phyloP scores from a whole-genome alignment of 2,888 invertebrate species.

The Zygaena filipendulae region DNA sequence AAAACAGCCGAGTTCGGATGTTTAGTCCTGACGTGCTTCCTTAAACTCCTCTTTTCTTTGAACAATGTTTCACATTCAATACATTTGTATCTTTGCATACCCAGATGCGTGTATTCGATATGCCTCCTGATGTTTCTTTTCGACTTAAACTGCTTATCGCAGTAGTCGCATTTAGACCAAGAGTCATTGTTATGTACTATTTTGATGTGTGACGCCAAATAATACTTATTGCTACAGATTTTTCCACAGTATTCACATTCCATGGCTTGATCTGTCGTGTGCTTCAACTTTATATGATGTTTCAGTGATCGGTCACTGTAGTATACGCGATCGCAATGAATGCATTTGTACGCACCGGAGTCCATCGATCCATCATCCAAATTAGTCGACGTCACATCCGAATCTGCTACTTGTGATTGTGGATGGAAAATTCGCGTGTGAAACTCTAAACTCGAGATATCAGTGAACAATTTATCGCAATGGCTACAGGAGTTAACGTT shows the following conservation, averaged over 20 bases:
- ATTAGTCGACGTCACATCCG: slow-evolving; percentile 32
- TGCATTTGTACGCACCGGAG: slow-evolving; percentile 29
- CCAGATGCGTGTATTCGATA: slow-evolving; percentile 47
- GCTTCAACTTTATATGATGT: slow-evolving; percentile 47
- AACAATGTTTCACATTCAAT: slow-evolving; percentile 48
- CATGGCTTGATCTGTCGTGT: slow-evolving; percentile 33
- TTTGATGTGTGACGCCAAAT: slow-evolving; percentile 44
- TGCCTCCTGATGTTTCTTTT: slow-evolving; percentile 46
- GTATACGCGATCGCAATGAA: slow-evolving; percentile 35
- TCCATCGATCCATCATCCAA: slow-evolving; percentile 21
- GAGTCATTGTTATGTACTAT: slow-evolving; percentile 37
- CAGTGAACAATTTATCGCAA: slow-evolving; percentile 49
- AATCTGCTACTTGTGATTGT: slow-evolving; percentile 38
- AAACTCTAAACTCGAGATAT: slow-evolving; percentile 41
- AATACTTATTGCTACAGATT: slow-evolving; percentile 46
- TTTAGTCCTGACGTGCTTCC: slow-evolving; percentile 46
- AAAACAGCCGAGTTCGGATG: slow-evolving; percentile 40
- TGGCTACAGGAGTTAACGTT: slow-evolving; percentile 35
- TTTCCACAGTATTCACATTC: slow-evolving; percentile 40
- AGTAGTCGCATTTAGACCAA: slow-evolving; percentile 46
- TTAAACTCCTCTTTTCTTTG: slow-evolving; percentile 46
- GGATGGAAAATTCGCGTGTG: slow-evolving; percentile 47
- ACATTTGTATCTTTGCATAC: slow-evolving; percentile 46
- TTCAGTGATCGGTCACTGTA: slow-evolving; percentile 45
- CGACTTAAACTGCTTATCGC: slow-evolving; percentile 46